Evolutionary conservation across 2,113 vertebrate species (phyloP).

Genomic region (Petrocephalus microphthalmus): DNA sequence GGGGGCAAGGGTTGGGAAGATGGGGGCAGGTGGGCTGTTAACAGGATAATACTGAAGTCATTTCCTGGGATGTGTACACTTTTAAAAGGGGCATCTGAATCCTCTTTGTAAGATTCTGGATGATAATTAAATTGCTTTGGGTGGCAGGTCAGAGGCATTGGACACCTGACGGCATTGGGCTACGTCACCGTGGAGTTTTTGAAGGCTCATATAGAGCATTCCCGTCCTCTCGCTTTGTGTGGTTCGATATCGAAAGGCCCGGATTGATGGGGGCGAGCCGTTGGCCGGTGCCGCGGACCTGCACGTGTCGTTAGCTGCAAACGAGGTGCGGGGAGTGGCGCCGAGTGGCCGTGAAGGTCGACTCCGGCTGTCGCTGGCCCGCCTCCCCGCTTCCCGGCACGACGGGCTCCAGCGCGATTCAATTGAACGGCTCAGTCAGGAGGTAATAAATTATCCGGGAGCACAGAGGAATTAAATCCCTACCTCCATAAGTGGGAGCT

Average conservation of each 20-base stretch:
- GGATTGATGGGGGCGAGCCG: background rate
- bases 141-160: background rate
- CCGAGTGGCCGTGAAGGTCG: background rate
- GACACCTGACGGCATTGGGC: background rate
- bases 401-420: background rate
- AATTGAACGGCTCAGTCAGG: conserved; percentile 4
- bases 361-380: background rate
- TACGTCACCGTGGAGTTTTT: too few species aligned
- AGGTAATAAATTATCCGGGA: conserved; percentile 7
- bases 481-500: background rate
- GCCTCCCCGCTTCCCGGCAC: background rate
- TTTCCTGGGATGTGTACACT: background rate
- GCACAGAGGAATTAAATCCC: background rate
- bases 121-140: background rate
- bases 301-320: background rate
- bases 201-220: too few species aligned
- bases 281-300: background rate
- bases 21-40: background rate
- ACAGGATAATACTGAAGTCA: background rate
- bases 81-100: background rate
- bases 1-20: too few species aligned
- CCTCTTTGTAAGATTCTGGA: background rate
- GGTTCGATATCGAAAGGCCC: background rate
- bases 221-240: too few species aligned
- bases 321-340: background rate